Percentiles rank a stretch among this genome's conserved stretches.
These are phyloP conservation scores for Strigops habroptila DNA, from an alignment of 2,113 vertebrate species.

Conservation along the genomic window DNA sequence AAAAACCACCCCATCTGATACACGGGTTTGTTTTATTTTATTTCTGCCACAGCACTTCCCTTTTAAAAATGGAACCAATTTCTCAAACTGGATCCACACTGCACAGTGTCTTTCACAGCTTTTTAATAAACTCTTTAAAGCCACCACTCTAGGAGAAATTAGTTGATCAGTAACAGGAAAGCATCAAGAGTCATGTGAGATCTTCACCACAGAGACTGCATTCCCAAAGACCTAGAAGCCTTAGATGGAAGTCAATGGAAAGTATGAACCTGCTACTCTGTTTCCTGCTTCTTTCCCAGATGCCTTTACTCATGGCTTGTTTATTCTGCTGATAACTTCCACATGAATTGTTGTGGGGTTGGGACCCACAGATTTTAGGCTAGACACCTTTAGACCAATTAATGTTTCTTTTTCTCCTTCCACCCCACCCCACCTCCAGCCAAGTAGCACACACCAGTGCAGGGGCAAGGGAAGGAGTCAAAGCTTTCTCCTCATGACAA, in stretches of 20 bases:
- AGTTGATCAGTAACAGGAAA: neutral
- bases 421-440: neutral
- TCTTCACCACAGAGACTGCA: neutral
- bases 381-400: neutral
- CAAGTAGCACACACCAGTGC: neutral
- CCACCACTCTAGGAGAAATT: neutral
- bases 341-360: rapidly evolving
- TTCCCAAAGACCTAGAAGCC: neutral
- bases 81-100: neutral
- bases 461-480: neutral
- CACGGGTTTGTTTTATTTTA: neutral
- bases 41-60: neutral
- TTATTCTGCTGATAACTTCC: neutral
- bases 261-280: neutral
- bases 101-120: neutral
- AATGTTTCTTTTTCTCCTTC: neutral
- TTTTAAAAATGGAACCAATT: neutral
- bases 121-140: neutral
- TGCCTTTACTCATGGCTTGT: rapidly evolving
- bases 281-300: neutral
- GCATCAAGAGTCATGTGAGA: rapidly evolving
- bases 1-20: neutral
- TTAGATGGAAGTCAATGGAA: neutral
- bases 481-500: neutral
- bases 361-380: neutral